A percentile compares a stretch with the other conserved stretches of the same genome.
Evolutionary conservation across 2,797 vertebrate genomes (phyloP).

Genomic region (Pachyuromys duprasi): DNA sequence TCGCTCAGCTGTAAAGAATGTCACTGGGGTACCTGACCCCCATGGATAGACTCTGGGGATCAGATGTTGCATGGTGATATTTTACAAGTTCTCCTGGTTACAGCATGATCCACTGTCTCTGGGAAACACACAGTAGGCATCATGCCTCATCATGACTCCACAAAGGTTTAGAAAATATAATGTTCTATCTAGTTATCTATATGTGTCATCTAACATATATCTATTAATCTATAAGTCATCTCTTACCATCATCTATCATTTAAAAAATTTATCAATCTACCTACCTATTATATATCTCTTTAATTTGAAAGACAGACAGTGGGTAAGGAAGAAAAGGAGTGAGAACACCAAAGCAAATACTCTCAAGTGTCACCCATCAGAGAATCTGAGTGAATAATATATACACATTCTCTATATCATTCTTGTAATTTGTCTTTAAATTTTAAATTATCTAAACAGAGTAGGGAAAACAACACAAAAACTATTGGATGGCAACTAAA

Average conservation of each 20-base stretch:
- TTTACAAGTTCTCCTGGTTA: not conserved
- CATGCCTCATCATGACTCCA: not conserved
- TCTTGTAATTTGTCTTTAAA: not conserved
- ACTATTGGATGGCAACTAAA: not conserved
- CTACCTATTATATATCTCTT: not conserved
- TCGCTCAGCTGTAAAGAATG: not conserved
- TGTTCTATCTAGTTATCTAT: not conserved
- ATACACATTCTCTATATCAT: not conserved
- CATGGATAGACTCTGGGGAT: too few species aligned
- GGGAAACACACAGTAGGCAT: not conserved
- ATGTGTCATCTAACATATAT: not conserved
- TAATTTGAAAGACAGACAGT: not conserved
- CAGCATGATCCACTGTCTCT: not conserved
- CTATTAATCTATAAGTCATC: not conserved
- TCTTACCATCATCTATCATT: not conserved
- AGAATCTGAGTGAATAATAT: not conserved
- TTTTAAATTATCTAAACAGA: not conserved
- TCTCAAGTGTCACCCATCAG: not conserved
- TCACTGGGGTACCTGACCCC: not conserved
- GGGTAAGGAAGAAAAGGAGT: not conserved
- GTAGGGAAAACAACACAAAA: not conserved
- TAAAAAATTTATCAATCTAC: not conserved
- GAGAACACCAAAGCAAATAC: not conserved
- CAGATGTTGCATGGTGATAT: not conserved
- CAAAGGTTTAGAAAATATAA: not conserved